These are phyloP conservation scores for Paracentrotus lividus DNA, from an alignment of 53 echinoderm and acorn worm species.

Conservation along the genomic window DNA sequence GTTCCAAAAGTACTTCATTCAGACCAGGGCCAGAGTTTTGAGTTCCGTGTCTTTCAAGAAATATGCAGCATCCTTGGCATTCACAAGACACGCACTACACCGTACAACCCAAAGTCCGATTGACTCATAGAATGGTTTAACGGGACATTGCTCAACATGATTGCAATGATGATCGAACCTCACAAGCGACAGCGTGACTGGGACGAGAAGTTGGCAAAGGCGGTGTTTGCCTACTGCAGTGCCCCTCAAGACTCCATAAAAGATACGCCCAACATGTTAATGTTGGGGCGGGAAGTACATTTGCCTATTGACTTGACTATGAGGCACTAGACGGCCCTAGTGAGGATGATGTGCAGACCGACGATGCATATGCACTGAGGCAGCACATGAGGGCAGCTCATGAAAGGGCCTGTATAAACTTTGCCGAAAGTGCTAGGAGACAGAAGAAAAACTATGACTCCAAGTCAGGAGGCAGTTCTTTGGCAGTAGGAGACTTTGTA, in stretches of 20 bases:
- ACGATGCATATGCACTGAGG: neutral
- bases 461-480: neutral
- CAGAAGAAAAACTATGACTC: constrained; percentile 54
- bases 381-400: constrained; percentile 30
- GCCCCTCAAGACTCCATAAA: too few relatives aligned
- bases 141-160: constrained; percentile 49
- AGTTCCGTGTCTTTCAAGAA: neutral
- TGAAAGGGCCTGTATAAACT: neutral
- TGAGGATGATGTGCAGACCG: neutral
- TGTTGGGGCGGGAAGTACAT: constrained; percentile 70
- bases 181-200: too few relatives aligned
- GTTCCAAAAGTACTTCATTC: neutral
- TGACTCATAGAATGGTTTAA: constrained; percentile 62
- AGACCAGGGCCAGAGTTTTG: neutral
- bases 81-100: too few relatives aligned
- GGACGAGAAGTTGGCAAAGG: too few relatives aligned
- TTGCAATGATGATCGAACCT: constrained; percentile 15
- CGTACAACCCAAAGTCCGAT: too few relatives aligned
- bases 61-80: neutral
- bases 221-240: too few relatives aligned
- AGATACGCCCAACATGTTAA: too few relatives aligned
- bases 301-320: constrained; percentile 64
- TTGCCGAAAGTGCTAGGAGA: neutral
- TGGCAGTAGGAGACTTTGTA: constrained; percentile 35
- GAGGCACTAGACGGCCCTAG: neutral